phyloP scores from a whole-genome alignment of 2,888 invertebrate genomes.

The Eilema griseolum region DNA sequence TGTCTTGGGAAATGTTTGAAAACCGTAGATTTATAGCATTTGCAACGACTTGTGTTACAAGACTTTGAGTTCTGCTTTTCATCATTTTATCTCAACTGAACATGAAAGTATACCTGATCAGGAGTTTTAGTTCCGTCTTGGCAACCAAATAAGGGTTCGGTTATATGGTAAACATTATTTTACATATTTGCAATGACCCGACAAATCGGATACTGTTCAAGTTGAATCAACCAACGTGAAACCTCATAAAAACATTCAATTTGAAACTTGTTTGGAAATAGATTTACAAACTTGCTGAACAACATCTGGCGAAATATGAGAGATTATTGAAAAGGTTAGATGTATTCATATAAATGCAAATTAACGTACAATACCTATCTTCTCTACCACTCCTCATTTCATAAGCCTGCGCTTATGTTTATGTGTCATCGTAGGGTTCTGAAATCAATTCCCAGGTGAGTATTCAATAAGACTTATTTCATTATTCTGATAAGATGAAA shows the following conservation, averaged over 20 bases:
- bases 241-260: not conserved
- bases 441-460: not conserved
- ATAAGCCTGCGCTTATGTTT: not conserved
- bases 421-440: not conserved
- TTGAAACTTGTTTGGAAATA: not conserved
- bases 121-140: too few relatives aligned
- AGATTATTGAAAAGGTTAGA: constrained; percentile 12
- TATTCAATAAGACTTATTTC: not conserved
- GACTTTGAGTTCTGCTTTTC: too few relatives aligned
- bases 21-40: too few relatives aligned
- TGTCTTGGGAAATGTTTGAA: too few relatives aligned
- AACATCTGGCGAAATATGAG: constrained; percentile 16
- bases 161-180: too few relatives aligned
- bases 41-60: too few relatives aligned
- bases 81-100: too few relatives aligned
- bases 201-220: not conserved
- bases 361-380: constrained; percentile 7
- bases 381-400: not conserved
- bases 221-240: not conserved
- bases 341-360: constrained; percentile 16
- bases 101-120: too few relatives aligned
- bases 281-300: constrained; percentile 6
- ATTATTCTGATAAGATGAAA: not conserved
- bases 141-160: too few relatives aligned
- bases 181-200: not conserved